Conservation (phyloP, 2,797 vertebrate species). For the Merluccius polli region DNA sequence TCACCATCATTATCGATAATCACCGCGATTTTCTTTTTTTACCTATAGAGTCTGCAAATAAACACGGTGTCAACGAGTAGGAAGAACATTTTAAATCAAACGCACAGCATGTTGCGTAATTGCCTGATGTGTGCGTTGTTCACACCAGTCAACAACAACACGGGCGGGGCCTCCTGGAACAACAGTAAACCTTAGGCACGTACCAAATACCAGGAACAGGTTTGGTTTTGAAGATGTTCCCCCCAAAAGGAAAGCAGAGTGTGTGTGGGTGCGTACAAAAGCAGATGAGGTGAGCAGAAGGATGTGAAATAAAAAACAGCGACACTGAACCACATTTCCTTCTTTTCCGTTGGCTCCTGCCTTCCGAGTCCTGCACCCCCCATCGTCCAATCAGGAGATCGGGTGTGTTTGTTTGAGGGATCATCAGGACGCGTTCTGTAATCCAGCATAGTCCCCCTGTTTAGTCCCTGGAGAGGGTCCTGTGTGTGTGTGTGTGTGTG, state of each 20-base stretch:
- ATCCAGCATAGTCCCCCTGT: constrained; percentile 50
- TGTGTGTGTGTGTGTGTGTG: constrained; percentile 44
- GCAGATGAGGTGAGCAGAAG: background rate
- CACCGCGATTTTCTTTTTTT: background rate
- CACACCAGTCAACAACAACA: background rate
- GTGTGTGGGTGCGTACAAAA: background rate
- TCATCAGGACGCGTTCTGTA: constrained; percentile 23
- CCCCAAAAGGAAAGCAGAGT: background rate
- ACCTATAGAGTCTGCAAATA: background rate
- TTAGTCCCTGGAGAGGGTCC: background rate
- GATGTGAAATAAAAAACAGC: background rate
- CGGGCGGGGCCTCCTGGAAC: background rate
- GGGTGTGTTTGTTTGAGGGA: background rate
- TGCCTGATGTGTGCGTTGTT: background rate
- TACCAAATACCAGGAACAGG: background rate
- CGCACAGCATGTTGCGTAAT: background rate
- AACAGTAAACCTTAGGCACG: background rate
- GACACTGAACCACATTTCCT: background rate
- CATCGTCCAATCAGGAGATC: background rate
- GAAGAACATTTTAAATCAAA: background rate
- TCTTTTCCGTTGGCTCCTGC: background rate
- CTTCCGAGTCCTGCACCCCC: background rate
- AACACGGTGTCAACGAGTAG: background rate
- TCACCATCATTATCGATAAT: constrained; percentile 29
- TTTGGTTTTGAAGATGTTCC: background rate